phyloP scores from a whole-genome alignment of 2,797 vertebrate species.

The Sebastes nivosus region DNA sequence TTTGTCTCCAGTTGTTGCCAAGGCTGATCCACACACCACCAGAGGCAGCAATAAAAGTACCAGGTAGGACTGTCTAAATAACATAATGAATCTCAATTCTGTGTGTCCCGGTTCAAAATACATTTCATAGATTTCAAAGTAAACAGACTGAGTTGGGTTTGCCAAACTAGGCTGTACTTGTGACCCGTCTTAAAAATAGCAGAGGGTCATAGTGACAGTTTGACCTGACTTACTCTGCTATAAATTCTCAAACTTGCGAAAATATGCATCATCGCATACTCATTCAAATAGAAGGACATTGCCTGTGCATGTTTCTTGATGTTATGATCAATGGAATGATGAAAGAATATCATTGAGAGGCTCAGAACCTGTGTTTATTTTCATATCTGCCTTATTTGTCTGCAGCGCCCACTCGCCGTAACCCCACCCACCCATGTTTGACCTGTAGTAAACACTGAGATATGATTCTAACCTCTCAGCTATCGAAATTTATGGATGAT shows the following conservation, averaged over 20 bases:
- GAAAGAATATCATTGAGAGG: background rate
- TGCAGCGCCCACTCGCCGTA: background rate
- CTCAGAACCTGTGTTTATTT: background rate
- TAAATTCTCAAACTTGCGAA: background rate
- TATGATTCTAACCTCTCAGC: background rate
- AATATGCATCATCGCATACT: background rate
- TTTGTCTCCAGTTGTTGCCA: background rate
- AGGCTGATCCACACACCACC: constrained; percentile 8
- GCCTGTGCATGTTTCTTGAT: background rate
- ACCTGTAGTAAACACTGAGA: background rate
- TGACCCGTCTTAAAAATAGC: constrained; percentile 9
- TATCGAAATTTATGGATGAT: background rate
- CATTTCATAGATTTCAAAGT: background rate
- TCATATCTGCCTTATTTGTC: background rate
- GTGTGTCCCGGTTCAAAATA: background rate
- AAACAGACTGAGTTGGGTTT: background rate
- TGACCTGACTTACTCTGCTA: background rate
- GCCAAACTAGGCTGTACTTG: background rate
- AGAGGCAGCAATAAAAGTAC: constrained; percentile 1
- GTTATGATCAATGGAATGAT: background rate
- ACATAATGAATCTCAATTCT: background rate
- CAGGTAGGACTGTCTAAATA: background rate
- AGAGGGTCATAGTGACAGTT: background rate
- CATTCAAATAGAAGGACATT: background rate
- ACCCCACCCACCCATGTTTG: background rate